These are phyloP conservation scores for Antitype chi DNA, from an alignment of 2,888 invertebrate genomes.

Conservation along the genomic window DNA sequence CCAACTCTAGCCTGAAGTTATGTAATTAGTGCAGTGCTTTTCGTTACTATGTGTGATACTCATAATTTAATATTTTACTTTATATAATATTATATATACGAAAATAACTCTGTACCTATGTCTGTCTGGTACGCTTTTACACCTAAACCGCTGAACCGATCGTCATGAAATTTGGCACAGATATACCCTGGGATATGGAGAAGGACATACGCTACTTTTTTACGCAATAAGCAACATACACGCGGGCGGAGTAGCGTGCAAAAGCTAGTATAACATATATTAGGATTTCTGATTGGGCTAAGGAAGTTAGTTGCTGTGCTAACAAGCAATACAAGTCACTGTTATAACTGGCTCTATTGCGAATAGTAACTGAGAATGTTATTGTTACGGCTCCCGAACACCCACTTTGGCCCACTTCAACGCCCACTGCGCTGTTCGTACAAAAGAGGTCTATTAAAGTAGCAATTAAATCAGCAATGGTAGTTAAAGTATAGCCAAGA, in stretches of 20 bases:
- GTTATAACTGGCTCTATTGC: conserved; percentile 36
- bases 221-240: no score
- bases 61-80: conserved; percentile 38
- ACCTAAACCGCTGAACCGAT: no score
- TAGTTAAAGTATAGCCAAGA: conserved; percentile 17
- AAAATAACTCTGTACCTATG: no score
- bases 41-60: conserved; percentile 19
- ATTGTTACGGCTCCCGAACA: conserved; percentile 50
- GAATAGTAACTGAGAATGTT: conserved; percentile 43
- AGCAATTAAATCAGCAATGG: conserved; percentile 53
- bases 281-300: neutral
- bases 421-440: conserved; percentile 43
- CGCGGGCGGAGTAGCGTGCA: no score
- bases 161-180: no score
- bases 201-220: no score
- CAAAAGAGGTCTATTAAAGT: conserved; percentile 43
- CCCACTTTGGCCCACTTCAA: conserved; percentile 49
- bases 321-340: conserved; percentile 35
- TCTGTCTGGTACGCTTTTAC: no score
- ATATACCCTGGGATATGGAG: no score
- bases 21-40: conserved; percentile 52
- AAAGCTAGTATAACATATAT: conserved; percentile 9
- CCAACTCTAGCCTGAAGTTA: conserved; percentile 42
- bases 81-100: neutral
- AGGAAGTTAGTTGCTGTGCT: conserved; percentile 16